Conservation (phyloP, 2,797 vertebrate species). For the Phoxinus dragarum region DNA sequence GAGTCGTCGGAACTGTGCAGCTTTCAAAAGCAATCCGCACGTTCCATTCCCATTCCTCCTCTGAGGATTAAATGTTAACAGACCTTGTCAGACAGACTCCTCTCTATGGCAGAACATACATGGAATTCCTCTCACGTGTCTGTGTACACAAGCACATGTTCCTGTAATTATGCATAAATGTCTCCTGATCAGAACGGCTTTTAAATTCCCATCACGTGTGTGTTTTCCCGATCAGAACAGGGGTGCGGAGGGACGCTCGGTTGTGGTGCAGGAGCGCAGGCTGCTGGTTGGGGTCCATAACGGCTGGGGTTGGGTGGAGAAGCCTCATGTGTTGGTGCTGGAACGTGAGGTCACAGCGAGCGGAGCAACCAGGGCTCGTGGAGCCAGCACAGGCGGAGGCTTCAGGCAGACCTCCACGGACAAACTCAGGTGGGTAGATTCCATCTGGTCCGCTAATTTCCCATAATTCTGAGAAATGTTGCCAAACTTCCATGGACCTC, state of each 20-base stretch:
- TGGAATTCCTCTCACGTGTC: conserved; percentile 32
- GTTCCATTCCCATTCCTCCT: conserved; percentile 13
- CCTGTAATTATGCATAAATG: conserved; percentile 5
- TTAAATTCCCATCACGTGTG: conserved; percentile 17
- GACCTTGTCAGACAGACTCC: conserved; percentile 21
- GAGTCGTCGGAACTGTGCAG: conserved; percentile 30
- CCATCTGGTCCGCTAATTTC: background rate
- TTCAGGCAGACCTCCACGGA: conserved; percentile 46
- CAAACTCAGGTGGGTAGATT: conserved; percentile 50
- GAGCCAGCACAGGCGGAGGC: background rate
- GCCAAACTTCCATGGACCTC: background rate
- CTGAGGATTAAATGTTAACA: conserved; percentile 37
- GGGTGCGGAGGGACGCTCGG: conserved; percentile 46
- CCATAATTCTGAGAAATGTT: background rate
- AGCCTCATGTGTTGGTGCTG: conserved; percentile 88
- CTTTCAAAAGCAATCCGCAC: conserved; percentile 36
- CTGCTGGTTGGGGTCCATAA: conserved; percentile 92
- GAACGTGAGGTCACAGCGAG: conserved; percentile 62
- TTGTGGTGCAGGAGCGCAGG: conserved; percentile 88
- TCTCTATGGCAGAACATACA: conserved; percentile 22
- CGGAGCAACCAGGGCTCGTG: background rate
- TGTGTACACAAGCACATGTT: conserved; percentile 9
- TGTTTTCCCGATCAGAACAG: conserved; percentile 72
- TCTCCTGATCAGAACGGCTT: background rate
- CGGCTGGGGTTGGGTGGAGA: conserved; percentile 86